phyloP scores from a whole-genome alignment of 2,797 vertebrate genomes.

The Etheostoma nigrum region DNA sequence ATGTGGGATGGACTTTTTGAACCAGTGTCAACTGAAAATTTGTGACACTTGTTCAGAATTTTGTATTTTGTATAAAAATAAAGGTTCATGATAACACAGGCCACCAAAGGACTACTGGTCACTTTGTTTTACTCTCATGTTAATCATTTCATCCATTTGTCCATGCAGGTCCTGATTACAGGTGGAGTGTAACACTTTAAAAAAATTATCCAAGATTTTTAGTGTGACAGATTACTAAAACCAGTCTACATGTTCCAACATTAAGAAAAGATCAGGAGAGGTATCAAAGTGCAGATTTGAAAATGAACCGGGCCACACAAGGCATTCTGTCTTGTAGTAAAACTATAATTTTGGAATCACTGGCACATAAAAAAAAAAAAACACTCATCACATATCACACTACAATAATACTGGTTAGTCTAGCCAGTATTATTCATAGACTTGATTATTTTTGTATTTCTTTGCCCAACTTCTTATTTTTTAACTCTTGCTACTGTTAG shows the following conservation, averaged over 20 bases:
- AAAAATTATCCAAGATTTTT: background rate
- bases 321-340: conserved; percentile 18
- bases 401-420: background rate
- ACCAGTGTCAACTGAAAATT: conserved; percentile 56
- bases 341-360: conserved; percentile 27
- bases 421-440: background rate
- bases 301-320: conserved; percentile 31
- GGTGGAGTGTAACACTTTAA: conserved; percentile 5
- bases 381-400: background rate
- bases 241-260: conserved; percentile 2
- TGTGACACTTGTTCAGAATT: conserved; percentile 75
- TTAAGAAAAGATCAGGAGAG: background rate
- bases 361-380: background rate
- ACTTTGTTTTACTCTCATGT: conserved; percentile 1
- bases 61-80: conserved; percentile 89
- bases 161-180: background rate
- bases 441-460: background rate
- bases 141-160: background rate
- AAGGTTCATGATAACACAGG: conserved; percentile 63
- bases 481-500: background rate
- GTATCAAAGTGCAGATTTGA: conserved; percentile 22
- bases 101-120: background rate
- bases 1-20: conserved; percentile 62
- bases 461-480: background rate
- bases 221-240: background rate